Base-by-base conservation (phyloP, 2,113 vertebrate genomes). In the Mormyrus lacerda region DNA sequence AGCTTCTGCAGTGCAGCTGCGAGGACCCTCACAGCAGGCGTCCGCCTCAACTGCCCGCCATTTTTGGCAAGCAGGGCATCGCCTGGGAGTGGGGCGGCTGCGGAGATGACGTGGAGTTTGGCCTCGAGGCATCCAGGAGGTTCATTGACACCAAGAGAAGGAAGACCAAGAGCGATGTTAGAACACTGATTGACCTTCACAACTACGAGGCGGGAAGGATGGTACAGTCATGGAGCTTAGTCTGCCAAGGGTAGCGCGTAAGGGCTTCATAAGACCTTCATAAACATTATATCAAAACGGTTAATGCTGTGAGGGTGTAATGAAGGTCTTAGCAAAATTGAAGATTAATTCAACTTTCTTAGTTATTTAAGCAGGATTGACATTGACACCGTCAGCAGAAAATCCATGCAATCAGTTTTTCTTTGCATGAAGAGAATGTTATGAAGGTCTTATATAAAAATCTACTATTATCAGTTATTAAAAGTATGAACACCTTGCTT, bases 81-180 rank as follows among this genome's bases (percentile, higher is more conserved):
- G 15, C 9, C 76, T 99, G 98, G 98, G 98, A 99, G 92, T 99
- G 98, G 98, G 98, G 98, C 0, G 98, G 98, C 91, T 99, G 98
- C 0, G 98, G 98, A 6, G 98, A 99, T 0, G 98, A 99, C 0
- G 98, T 99, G 92, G 97, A 98, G 91, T 99, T 98, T 0, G 98
- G 98, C 91, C 98, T 98, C 0, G 97, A 99, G 93, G 99, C 99
- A 91, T 99, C 98, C 0, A 97, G 97, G 91, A 97, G 98, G 93
- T 99, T 99, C 90, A 99, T 99, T 97, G 98, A 99, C 0, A 96
- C 98, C 31, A 97, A 95, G 93, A 95, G 97, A 90, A 97, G 97
- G 91, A 96, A 97, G 76, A 98, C 97, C 79, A 97, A 97, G 90
- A 98, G 98, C 2, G 98, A 99, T 95, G 98, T 99, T 92, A 96